These are phyloP conservation scores for Misgurnus anguillicaudatus DNA, from an alignment of 2,113 vertebrate genomes.

Conservation along the genomic window DNA sequence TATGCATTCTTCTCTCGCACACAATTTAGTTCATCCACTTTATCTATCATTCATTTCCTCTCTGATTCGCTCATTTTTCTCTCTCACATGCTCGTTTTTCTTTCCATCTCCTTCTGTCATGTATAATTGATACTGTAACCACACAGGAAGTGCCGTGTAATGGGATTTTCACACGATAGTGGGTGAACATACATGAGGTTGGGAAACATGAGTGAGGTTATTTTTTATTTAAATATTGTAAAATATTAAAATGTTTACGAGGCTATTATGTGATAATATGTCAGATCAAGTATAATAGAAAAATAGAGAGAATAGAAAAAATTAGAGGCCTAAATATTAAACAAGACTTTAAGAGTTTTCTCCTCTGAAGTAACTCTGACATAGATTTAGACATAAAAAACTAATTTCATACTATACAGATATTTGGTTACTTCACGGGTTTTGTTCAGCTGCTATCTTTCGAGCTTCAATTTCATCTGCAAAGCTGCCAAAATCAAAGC, in stretches of 20 bases:
- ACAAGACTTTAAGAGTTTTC: no score
- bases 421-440: not conserved
- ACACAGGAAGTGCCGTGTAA: conserved; percentile 29
- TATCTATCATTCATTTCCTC: conserved; percentile 31
- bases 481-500: not conserved
- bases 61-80: conserved; percentile 7
- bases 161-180: conserved; percentile 30
- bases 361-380: no score
- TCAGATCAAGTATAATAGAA: no score
- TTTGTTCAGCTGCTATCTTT: not conserved
- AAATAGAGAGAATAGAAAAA: no score
- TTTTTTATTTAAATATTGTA: no score
- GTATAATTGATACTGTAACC: conserved; percentile 48
- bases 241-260: no score
- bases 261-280: no score
- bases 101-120: conserved; percentile 37
- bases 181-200: conserved; percentile 22
- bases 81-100: not conserved
- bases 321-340: not conserved
- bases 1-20: not conserved
- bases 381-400: no score
- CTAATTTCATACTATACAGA: no score
- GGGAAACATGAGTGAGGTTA: not conserved
- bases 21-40: conserved; percentile 24
- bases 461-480: not conserved